Evolutionary conservation across 2,888 invertebrate species (phyloP).

Genomic region (Eupithecia pulchellata): DNA sequence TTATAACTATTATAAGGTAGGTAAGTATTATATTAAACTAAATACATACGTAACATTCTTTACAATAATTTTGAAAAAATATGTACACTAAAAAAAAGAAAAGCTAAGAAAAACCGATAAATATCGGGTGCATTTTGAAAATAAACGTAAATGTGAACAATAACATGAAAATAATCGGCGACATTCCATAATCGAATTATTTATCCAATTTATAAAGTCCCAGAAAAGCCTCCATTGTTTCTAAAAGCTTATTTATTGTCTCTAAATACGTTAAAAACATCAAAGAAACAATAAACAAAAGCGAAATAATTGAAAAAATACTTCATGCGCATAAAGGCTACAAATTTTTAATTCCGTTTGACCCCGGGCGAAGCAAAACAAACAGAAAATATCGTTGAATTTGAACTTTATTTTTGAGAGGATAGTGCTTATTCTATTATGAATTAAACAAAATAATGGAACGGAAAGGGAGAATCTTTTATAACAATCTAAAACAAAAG

Average conservation of each 20-base stretch:
- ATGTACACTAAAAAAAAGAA: too few species aligned
- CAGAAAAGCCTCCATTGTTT: not conserved
- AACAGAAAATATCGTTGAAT: conserved; percentile 9
- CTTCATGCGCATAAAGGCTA: conserved; percentile 10
- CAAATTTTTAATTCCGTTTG: conserved; percentile 7
- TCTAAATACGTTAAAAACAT: conserved; percentile 6
- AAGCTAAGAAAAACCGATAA: too few species aligned
- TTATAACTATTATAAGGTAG: too few species aligned
- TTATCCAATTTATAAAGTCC: not conserved
- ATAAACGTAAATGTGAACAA: too few species aligned
- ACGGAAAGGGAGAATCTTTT: not conserved
- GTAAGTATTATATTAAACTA: too few species aligned
- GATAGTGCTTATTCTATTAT: not conserved
- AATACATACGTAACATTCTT: too few species aligned
- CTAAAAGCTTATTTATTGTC: not conserved
- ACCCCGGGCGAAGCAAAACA: not conserved
- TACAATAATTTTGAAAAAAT: too few species aligned
- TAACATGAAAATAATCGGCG: too few species aligned
- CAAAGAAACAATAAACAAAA: not conserved
- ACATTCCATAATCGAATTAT: not conserved
- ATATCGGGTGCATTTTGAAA: too few species aligned
- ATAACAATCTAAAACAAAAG: not conserved
- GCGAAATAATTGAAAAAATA: conserved; percentile 14
- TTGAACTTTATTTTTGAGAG: conserved; percentile 12
- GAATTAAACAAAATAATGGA: not conserved